Conservation (phyloP, 2,797 vertebrate species). For the Gymnocypris eckloni region DNA sequence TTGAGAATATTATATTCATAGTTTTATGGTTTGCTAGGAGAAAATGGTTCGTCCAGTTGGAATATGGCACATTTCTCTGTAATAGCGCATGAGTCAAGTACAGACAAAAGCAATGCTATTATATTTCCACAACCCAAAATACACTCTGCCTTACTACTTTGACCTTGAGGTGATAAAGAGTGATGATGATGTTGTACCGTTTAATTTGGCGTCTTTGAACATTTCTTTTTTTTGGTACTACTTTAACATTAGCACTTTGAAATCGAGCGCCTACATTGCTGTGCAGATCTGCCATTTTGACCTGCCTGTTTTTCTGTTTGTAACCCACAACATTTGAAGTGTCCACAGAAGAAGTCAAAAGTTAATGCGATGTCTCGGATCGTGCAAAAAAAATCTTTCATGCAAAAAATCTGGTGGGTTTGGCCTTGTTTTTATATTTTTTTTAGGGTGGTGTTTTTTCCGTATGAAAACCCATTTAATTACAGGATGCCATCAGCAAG, state of each 20-base stretch:
- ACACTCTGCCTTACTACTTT: neutral
- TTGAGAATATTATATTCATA: neutral
- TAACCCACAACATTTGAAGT: conserved; percentile 50
- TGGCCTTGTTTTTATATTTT: conserved; percentile 53
- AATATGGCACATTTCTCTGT: neutral
- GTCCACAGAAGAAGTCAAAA: conserved; percentile 55
- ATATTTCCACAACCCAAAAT: neutral
- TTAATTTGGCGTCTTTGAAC: neutral
- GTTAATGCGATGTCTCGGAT: conserved; percentile 51
- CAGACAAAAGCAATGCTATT: neutral
- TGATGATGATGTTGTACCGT: neutral
- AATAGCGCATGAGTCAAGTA: neutral
- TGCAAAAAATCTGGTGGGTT: conserved; percentile 56
- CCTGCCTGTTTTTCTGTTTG: conserved; percentile 7
- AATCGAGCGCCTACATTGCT: neutral
- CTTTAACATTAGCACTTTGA: conserved; percentile 18
- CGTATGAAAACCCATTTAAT: conserved; percentile 61
- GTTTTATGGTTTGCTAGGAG: neutral
- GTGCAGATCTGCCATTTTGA: neutral
- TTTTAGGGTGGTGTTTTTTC: conserved; percentile 51
- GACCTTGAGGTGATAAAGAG: neutral
- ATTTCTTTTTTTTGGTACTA: neutral
- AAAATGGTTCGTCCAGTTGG: neutral
- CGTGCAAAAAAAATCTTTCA: conserved; percentile 46
- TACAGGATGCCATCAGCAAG: conserved; percentile 64